Evolutionary conservation across 2,797 vertebrate genomes (phyloP), one percentile per base, ranked within the genome.

Genomic region (Sciaenops ocellatus): DNA sequence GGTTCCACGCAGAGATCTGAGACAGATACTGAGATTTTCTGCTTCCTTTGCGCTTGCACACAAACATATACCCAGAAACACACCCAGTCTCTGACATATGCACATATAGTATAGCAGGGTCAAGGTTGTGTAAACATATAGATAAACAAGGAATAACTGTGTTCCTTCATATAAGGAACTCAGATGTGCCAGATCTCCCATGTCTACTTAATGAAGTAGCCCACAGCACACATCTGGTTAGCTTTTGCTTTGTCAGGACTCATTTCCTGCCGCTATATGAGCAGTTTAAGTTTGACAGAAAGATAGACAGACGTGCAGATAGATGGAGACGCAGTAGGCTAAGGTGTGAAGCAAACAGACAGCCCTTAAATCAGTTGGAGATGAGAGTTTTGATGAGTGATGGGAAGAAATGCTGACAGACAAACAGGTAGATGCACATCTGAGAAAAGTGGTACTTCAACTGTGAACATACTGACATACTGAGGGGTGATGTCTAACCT

Each of bases 171-270:
- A 4, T 1, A 34, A 66, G 59, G 67, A 68, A 46, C 68, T 78
- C 26, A 54, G 75, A 69, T 15, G 28, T 4, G 4, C 22, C 52
- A 80, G 30, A 69, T 63, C 54, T 69, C 59, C 44, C 10, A 24
- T 72, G 65, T 44, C 50, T 57, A 11, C 16, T 22, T 55, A 57
- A 71, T 60, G 50, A 85, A 79, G 64, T 38, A 74, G 77, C 71
- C 28, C n/a, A 59, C 41, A 65, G 44, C 60, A 74, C 60, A 82
- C 90, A 86, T 88, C 90, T 89, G 91, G 73, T 82, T 78, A 57
- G 44, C 66, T 84, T 84, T 84, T 67, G 61, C 60, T 34, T 73
- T 85, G 81, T 78, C 76, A 63, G 59, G 63, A 57, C 56, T 76
- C 28, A 86, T 90, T 88, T 89, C 76, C 82, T 74, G 56, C 71